Conservation (phyloP, 2,888 invertebrate species). For the Eristalis arbustorum region DNA sequence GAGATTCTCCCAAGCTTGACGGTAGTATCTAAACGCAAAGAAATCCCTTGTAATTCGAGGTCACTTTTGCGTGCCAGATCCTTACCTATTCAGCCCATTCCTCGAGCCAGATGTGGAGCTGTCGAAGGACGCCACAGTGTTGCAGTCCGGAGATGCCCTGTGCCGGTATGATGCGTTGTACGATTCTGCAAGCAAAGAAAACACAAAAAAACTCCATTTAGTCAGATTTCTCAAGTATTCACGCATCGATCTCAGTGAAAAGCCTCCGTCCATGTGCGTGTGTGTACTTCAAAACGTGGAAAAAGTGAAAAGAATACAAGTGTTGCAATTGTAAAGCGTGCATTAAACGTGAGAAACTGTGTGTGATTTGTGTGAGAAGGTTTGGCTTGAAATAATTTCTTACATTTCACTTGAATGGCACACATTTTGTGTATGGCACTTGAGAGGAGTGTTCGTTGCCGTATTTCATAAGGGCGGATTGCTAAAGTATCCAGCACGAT, state of each 20-base stretch:
- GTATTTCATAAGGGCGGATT: constrained; percentile 80
- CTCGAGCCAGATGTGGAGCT: constrained; percentile 93
- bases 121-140: constrained; percentile 94
- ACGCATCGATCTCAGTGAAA: neutral
- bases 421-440: constrained; percentile 72
- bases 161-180: constrained; percentile 92
- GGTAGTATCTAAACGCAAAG: constrained; percentile 84
- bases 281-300: neutral
- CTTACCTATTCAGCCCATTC: constrained; percentile 87
- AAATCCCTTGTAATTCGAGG: neutral
- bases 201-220: neutral
- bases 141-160: constrained; percentile 93
- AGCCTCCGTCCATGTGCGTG: neutral
- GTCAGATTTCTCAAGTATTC: neutral
- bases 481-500: constrained; percentile 92
- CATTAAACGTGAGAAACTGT: neutral
- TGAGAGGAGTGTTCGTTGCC: constrained; percentile 60
- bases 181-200: constrained; percentile 82
- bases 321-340: constrained; percentile 32
- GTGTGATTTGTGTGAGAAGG: constrained; percentile 38
- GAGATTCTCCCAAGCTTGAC: constrained; percentile 96
- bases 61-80: neutral
- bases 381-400: constrained; percentile 61
- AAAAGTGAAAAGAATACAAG: neutral
- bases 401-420: constrained; percentile 73